phyloP scores from a whole-genome alignment of 2,888 invertebrate genomes.

The Aethes cnicana region DNA sequence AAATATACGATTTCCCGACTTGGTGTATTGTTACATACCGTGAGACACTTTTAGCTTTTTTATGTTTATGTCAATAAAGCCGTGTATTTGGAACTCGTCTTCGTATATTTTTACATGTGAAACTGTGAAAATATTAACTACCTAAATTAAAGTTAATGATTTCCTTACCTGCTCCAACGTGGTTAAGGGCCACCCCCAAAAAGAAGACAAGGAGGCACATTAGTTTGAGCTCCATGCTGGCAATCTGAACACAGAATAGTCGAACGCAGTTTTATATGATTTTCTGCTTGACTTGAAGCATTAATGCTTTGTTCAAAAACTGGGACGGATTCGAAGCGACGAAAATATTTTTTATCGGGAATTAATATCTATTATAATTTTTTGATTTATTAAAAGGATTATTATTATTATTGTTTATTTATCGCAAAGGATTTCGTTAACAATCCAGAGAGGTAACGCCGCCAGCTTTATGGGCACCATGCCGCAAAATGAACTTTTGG shows the following conservation, averaged over 20 bases:
- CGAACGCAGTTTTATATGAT: conserved; percentile 51
- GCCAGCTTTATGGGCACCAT: too few species aligned
- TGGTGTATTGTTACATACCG: too few species aligned
- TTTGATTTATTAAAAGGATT: neutral
- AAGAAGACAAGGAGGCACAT: conserved; percentile 41
- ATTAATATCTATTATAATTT: neutral
- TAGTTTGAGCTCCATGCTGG: conserved; percentile 51
- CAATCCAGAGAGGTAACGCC: too few species aligned
- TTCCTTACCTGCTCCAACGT: conserved; percentile 58
- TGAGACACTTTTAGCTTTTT: too few species aligned
- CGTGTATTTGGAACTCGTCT: too few species aligned
- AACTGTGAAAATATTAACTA: neutral
- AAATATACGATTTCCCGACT: too few species aligned
- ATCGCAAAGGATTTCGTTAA: too few species aligned
- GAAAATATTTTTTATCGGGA: too few species aligned
- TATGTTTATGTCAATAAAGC: too few species aligned
- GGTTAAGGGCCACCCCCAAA: conserved; percentile 37
- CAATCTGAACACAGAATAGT: neutral
- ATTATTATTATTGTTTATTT: too few species aligned
- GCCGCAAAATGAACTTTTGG: too few species aligned
- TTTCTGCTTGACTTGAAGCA: conserved; percentile 46
- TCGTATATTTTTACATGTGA: too few species aligned
- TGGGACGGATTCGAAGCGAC: conserved; percentile 44
- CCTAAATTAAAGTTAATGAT: neutral
- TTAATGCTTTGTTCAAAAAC: conserved; percentile 48